Evolutionary conservation across 2,797 vertebrate species (phyloP).

Genomic region (Schizopygopsis malacanthus): DNA sequence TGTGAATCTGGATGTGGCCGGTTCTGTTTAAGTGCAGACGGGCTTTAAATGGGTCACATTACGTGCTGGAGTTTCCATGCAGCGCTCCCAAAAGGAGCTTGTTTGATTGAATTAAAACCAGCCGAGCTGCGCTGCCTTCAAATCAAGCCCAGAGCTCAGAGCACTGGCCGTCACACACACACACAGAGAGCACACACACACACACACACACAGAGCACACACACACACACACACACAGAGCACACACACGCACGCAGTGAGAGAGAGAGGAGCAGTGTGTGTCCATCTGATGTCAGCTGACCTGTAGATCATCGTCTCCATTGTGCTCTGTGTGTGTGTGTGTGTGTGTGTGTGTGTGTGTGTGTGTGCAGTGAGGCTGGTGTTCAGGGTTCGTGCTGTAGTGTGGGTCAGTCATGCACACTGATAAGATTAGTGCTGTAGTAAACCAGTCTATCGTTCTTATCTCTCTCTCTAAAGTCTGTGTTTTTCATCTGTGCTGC

Average conservation of each 20-base stretch:
- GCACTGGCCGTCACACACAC: background rate
- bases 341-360: background rate
- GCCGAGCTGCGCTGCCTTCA: slow-evolving; percentile 59
- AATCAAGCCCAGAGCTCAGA: slow-evolving; percentile 30
- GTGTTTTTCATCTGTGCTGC: slow-evolving; percentile 15
- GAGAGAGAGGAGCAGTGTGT: background rate
- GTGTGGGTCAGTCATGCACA: slow-evolving; percentile 69
- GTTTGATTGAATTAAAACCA: slow-evolving; percentile 70
- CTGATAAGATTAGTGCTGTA: slow-evolving; percentile 76
- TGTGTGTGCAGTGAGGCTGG: background rate
- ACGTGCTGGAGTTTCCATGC: slow-evolving; percentile 67
- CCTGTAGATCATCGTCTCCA: slow-evolving; percentile 24
- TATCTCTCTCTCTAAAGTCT: slow-evolving; percentile 27
- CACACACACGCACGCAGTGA: too few relatives aligned
- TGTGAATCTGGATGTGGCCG: slow-evolving; percentile 62
- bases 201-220: background rate
- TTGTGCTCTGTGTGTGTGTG: background rate
- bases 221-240: background rate
- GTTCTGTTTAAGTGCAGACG: slow-evolving; percentile 57
- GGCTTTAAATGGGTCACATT: slow-evolving; percentile 73
- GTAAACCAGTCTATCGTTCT: slow-evolving; percentile 46
- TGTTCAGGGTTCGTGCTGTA: background rate
- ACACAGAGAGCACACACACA: background rate
- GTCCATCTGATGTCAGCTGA: slow-evolving; percentile 24
- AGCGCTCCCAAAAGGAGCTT: slow-evolving; percentile 57